phyloP scores from a whole-genome alignment of 2,113 vertebrate species.

The Sarotherodon lohbergeri region DNA sequence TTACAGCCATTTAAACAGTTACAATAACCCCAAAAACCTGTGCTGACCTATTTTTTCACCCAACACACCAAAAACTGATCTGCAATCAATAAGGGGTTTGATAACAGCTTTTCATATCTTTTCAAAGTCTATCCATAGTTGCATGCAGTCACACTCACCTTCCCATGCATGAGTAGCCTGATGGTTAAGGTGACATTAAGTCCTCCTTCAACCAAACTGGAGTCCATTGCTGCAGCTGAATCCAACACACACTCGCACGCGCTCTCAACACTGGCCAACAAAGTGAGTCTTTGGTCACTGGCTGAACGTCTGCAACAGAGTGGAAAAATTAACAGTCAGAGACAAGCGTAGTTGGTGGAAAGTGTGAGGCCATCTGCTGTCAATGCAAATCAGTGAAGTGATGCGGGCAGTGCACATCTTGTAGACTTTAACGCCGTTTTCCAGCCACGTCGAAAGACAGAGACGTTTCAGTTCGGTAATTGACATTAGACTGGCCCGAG shows the following conservation, averaged over 20 bases:
- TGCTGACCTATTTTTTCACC: neutral
- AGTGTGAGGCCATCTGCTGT: neutral
- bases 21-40: neutral
- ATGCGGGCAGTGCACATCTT: neutral
- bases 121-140: neutral
- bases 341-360: neutral
- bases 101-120: neutral
- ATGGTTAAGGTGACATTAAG: slow-evolving; percentile 98
- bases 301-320: slow-evolving; percentile 35
- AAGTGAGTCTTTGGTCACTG: slow-evolving; percentile 65
- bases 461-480: slow-evolving; percentile 24
- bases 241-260: neutral
- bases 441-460: slow-evolving; percentile 4
- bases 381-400: neutral
- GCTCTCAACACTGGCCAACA: slow-evolving; percentile 47
- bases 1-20: neutral
- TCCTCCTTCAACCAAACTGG: slow-evolving; percentile 96
- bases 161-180: slow-evolving; percentile 97
- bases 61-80: neutral
- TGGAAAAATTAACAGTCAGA: neutral
- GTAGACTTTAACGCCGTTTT: neutral
- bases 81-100: neutral
- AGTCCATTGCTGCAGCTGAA: slow-evolving; percentile 83
- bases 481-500: slow-evolving; percentile 34
- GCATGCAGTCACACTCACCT: slow-evolving; percentile 66